Base-by-base conservation (phyloP, 1,140 invertebrate species). In the Polypedilum vanderplanki region DNA sequence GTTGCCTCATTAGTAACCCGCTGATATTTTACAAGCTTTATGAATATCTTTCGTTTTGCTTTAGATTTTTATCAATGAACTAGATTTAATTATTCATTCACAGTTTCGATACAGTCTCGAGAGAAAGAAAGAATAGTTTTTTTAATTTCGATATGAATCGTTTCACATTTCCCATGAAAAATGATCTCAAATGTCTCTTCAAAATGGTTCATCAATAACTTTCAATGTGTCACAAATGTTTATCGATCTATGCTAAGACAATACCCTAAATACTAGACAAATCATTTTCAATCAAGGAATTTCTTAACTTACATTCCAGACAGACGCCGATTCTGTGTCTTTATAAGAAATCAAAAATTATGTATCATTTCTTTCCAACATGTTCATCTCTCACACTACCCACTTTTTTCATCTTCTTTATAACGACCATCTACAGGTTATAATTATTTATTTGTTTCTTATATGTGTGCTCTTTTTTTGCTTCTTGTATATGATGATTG, bases 21-120 rank as follows among this genome's bases (percentile, higher is more conserved):
- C 65, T 70, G 65, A 70, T 70, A 70, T 70, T 70, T 70, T 70
- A 70, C 65, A 70, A 70, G 65, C 3, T 70, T 70, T 10, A 20
- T 70, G 65, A 70, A 70, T 70, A 18, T 70, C 20, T 70, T 20
- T 20, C 4, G 20, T 33, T 5, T 33, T 5, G 24, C 1, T 33
- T 33, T 33, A 22, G 17, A 70, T 70, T 70, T 70, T 70, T 22
- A 70, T 70, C 65, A 70, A 70, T 70, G 65, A 70, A 70, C 65
- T 70, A 70, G 65, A 70, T 70, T 70, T 70, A 22, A 70, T 70
- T 70, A 70, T 70, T 22, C 65, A 70, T 70, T 22, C 65, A 70
- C 65, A 70, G 17, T 67, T 67, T 67, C 7, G 12, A 17, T 17
- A 67, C 18, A 67, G 65, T 70, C 65, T 70, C 65, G 17, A 70